Percentiles rank a stretch among this genome's conserved stretches.
phyloP scores from a whole-genome alignment of 1,140 invertebrate species.

The Papilio xuthus region DNA sequence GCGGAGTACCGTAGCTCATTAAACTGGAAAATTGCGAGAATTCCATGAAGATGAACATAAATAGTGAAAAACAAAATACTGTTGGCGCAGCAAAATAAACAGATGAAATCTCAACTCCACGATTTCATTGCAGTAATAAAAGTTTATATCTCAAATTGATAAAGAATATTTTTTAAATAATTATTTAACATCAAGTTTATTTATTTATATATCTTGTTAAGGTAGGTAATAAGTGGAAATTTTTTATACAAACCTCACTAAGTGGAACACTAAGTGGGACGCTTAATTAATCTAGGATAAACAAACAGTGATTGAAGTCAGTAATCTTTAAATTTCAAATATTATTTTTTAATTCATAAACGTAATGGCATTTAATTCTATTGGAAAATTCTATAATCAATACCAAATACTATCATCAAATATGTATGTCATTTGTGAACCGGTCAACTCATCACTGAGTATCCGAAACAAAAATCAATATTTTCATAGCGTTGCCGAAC shows the following conservation, averaged over 20 bases:
- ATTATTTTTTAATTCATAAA: too few relatives aligned
- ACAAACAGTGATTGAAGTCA: too few relatives aligned
- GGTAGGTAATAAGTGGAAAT: too few relatives aligned
- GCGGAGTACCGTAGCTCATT: conserved; percentile 9
- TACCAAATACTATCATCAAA: not conserved
- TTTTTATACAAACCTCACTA: too few relatives aligned
- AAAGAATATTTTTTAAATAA: not conserved
- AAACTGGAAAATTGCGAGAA: conserved; percentile 24
- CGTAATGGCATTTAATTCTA: not conserved
- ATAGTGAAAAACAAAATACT: conserved; percentile 5
- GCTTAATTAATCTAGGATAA: too few relatives aligned
- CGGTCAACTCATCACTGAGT: not conserved
- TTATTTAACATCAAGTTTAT: too few relatives aligned
- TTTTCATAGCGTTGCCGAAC: not conserved
- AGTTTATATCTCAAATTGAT: not conserved
- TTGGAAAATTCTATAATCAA: not conserved
- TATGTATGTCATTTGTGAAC: not conserved
- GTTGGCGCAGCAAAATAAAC: conserved; percentile 2
- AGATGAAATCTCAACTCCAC: not conserved
- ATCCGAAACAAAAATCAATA: not conserved
- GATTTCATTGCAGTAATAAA: conserved; percentile 2
- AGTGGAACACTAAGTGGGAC: too few relatives aligned
- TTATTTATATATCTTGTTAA: too few relatives aligned
- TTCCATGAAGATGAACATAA: conserved; percentile 16
- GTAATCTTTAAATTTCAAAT: too few relatives aligned